Base-by-base conservation (phyloP, 2,113 vertebrate genomes). In the Clarias batrachus region DNA sequence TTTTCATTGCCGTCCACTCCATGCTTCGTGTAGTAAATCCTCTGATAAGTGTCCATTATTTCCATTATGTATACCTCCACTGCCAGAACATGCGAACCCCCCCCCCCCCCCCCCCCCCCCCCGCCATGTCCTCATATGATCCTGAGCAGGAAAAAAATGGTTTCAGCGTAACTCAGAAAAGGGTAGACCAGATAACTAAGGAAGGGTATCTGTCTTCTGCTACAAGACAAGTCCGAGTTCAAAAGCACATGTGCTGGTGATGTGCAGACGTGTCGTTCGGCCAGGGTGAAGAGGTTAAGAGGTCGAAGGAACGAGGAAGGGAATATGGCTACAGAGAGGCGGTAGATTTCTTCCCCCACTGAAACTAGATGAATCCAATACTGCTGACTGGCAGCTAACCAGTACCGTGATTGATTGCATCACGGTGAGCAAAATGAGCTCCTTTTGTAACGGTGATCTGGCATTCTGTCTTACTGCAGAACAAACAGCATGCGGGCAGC, bases 341-440 rank as follows among this genome's bases (percentile, higher is more conserved):
- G 70, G 87, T 81, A 63, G 71, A 52, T 86, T 84, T 85, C 83
- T 77, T 78, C 57, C 17, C 33, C 27, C 13, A 37, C 78, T 17
- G 21, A 37, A 33, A 33, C 33, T 48, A 87, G 73, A 80, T 80
- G 16, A 87, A 86, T 85, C 84, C 84, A 86, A 87, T 87, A 87
- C 86, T 19, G 81, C 89, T 86, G 86, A 89, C 84, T 84, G 63
- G 82, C 73, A 74, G 66, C 66, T 83, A 71, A 73, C 33, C 66
- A 54, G 79, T 62, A 73, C 37, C 17, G 2, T 71, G 88, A 89
- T 89, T 83, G 86, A 89, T 89, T 83, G 62, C 60, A 80, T 85
- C 86, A 78, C 16, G 37, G 30, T 23, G 30, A 17, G 71, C 68
- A 74, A 78, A 89, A 77, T 3, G 16, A 87, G 81, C 86, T 85